These are phyloP conservation scores for Vespertilio murinus DNA, from an alignment of 2,797 vertebrate species.

Conservation along the genomic window DNA sequence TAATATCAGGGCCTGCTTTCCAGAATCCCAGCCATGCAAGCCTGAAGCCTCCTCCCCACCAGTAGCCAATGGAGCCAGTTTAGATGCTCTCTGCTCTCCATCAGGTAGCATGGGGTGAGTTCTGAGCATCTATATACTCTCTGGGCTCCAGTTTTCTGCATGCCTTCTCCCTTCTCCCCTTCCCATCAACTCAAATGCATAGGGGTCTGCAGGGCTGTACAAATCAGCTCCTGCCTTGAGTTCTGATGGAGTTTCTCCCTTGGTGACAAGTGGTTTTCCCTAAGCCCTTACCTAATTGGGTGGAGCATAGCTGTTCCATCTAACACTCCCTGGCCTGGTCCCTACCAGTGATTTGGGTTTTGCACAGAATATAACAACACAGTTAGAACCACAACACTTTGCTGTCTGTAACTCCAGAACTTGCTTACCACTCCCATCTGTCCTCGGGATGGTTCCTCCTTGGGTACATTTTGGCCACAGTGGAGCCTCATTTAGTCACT, in stretches of 20 bases:
- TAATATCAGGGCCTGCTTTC: neutral
- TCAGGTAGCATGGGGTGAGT: rapidly evolving
- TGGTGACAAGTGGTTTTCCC: neutral
- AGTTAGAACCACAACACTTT: neutral
- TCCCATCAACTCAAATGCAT: neutral
- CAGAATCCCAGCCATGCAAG: neutral
- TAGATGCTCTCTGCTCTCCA: rapidly evolving
- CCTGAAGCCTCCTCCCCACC: neutral
- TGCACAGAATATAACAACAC: neutral
- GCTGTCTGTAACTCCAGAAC: neutral
- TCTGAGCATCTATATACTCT: neutral
- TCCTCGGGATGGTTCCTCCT: neutral
- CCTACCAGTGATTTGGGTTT: neutral
- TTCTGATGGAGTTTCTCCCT: neutral
- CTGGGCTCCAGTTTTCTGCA: neutral
- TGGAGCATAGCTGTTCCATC: neutral
- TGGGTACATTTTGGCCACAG: neutral
- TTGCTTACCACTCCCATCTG: rapidly evolving
- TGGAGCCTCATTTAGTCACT: neutral
- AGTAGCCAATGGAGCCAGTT: rapidly evolving
- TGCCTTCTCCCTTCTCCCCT: neutral
- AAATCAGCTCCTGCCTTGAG: neutral
- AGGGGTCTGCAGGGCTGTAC: neutral
- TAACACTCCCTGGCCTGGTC: neutral
- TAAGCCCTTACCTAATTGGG: neutral